phyloP scores from a whole-genome alignment of 2,797 vertebrate species.

The Coregonus sp. region DNA sequence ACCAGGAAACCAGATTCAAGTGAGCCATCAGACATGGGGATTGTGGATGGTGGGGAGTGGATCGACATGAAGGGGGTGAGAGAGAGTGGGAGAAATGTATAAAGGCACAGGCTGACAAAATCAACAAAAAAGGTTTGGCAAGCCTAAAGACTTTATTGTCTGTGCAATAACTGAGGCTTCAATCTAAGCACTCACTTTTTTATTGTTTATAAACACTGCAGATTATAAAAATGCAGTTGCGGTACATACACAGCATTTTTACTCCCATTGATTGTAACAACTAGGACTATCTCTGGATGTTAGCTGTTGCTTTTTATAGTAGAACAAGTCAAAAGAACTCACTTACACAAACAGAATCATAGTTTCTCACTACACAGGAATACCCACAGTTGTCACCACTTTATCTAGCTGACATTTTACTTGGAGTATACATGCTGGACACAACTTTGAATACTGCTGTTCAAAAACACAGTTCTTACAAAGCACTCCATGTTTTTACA shows the following conservation, averaged over 20 bases:
- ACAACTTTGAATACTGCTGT: constrained; percentile 38
- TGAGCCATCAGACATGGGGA: no score
- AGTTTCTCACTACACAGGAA: constrained; percentile 29
- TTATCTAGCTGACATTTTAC: not conserved
- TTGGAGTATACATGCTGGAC: not conserved
- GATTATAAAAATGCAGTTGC: not conserved
- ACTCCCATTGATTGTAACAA: constrained; percentile 45
- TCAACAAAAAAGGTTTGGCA: constrained; percentile 33
- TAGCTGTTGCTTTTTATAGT: constrained; percentile 48
- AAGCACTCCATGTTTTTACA: constrained; percentile 28
- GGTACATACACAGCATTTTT: not conserved
- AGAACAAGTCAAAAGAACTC: constrained; percentile 31
- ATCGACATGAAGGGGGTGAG: no score
- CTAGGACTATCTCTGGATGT: constrained; percentile 40
- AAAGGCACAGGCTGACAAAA: not conserved
- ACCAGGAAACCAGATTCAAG: no score
- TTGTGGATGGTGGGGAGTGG: no score
- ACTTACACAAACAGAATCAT: not conserved
- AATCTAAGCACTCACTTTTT: constrained; percentile 9
- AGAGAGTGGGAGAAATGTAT: no score
- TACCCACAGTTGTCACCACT: not conserved
- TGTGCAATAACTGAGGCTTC: constrained; percentile 53
- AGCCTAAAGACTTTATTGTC: constrained; percentile 63
- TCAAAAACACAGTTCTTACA: constrained; percentile 46
- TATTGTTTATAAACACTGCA: constrained; percentile 30